phyloP scores from a whole-genome alignment of 2,888 invertebrate genomes.

The Beris morrisii region DNA sequence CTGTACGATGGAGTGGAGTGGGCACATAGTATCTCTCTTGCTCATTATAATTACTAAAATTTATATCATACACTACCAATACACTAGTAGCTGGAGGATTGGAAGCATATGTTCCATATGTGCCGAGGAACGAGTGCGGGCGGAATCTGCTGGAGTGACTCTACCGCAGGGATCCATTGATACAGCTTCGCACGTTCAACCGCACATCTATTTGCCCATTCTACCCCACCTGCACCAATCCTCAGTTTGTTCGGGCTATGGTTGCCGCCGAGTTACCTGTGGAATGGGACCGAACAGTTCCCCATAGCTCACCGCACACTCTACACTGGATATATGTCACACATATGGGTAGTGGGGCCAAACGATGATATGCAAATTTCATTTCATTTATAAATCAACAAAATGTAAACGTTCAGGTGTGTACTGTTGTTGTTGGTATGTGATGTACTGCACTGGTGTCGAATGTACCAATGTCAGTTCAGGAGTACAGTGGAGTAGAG shows the following conservation, averaged over 20 bases:
- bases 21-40: conserved; percentile 3
- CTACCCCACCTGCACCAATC: neutral
- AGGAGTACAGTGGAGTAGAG: too few species aligned
- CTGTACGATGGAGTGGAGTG: too few species aligned
- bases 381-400: conserved; percentile 35
- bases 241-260: conserved; percentile 27
- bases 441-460: too few species aligned
- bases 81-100: too few species aligned
- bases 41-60: conserved; percentile 30
- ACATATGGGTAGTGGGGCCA: conserved; percentile 20
- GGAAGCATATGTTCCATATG: too few species aligned
- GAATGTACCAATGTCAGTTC: too few species aligned
- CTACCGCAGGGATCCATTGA: conserved; percentile 31
- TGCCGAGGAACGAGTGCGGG: conserved; percentile 8
- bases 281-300: conserved; percentile 17
- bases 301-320: conserved; percentile 15
- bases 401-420: conserved; percentile 8
- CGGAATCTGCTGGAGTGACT: conserved; percentile 14
- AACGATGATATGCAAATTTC: conserved; percentile 36
- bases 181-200: conserved; percentile 27
- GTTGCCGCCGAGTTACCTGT: conserved; percentile 11
- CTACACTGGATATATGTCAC: conserved; percentile 28
- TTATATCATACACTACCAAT: conserved; percentile 14
- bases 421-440: too few species aligned
- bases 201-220: conserved; percentile 18